These are phyloP conservation scores for Zoanthus sansibaricus DNA, from an alignment of 92 coral and sea anemone species.

Conservation along the genomic window DNA sequence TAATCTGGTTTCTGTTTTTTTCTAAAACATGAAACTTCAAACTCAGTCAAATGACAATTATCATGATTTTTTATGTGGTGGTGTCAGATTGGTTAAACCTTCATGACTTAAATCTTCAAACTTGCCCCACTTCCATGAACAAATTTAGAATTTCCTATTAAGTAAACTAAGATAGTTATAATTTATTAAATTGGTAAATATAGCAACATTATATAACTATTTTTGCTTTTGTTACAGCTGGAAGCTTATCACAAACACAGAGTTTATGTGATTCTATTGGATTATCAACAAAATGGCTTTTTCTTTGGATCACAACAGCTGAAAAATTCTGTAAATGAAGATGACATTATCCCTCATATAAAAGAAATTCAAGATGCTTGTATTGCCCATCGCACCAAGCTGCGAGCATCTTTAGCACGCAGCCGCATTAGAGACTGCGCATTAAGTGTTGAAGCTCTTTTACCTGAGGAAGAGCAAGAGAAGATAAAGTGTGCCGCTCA, in stretches of 20 bases:
- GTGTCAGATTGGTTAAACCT: too few relatives aligned
- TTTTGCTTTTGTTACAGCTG: slow-evolving; percentile 58
- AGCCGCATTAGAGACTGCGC: slow-evolving; percentile 95
- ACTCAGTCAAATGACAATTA: too few relatives aligned
- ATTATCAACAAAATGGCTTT: slow-evolving; percentile 98
- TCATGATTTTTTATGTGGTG: too few relatives aligned
- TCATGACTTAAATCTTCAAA: too few relatives aligned
- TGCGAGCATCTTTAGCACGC: slow-evolving; percentile 95
- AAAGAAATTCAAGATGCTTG: slow-evolving; percentile 89
- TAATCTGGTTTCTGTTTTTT: too few relatives aligned
- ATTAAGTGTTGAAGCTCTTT: slow-evolving; percentile 95
- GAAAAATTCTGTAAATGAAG: slow-evolving; percentile 63
- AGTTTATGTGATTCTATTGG: slow-evolving; percentile 89
- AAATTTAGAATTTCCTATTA: too few relatives aligned
- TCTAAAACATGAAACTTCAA: too few relatives aligned
- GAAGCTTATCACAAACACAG: slow-evolving; percentile 94
- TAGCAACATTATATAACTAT: neutral
- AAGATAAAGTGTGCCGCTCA: slow-evolving; percentile 85
- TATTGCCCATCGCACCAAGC: slow-evolving; percentile 79
- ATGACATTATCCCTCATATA: slow-evolving; percentile 80
- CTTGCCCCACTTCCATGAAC: too few relatives aligned
- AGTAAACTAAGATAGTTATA: too few relatives aligned
- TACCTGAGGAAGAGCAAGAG: slow-evolving; percentile 96
- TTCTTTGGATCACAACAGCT: slow-evolving; percentile 87
- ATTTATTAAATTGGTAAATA: too few relatives aligned